Base-by-base conservation (phyloP, 2,113 vertebrate genomes). In the Motacilla alba region DNA sequence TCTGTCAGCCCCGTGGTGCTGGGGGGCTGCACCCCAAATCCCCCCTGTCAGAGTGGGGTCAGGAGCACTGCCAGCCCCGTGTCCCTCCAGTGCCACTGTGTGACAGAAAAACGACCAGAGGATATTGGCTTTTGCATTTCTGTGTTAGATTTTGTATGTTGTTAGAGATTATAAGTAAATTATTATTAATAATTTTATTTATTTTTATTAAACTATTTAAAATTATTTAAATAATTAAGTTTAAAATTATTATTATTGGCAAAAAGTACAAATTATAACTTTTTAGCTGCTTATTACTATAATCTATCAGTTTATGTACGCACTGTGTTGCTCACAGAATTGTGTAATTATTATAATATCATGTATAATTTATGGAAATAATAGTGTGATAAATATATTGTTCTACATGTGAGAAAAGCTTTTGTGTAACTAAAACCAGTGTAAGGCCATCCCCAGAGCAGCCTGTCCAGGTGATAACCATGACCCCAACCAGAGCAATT, bases 31-130 rank as follows among this genome's bases (percentile, higher is more conserved):
- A 17, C 46, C 17, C 23, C 3, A n/a, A 37, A 15, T 16, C 33
- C 33, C 17, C 19, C 12, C 6, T 12, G 10, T 35, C 11, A 35
- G 13, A 66, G 26, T 19, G 23, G 26, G 37, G 35, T 35, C 7
- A 27, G 35, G n/a, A 26, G 33, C n/a, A 35, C n/a, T 59, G 56
- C 22, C 56, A 35, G 58, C 58, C 30, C 23, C 21, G 5, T 4
- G 39, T 21, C 31, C 35, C 44, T 9, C 6, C 1, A 35, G 22
- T 6, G n/a, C 21, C 35, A 3, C 33, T 1, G 39, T 7, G 37
- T 55, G 50, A 46, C 55, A 23, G 33, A 35, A 58, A 58, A 58
- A 58, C 35, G 14, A 23, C 14, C 21, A 35, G 33, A 10, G 35
- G 24, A 35, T 35, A 58, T 5, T 58, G 55, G 56, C 21, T n/a